Percentiles rank a stretch among this genome's conserved stretches.
Evolutionary conservation across 2,888 invertebrate species (phyloP).

Genomic region (Piscicola geometra): DNA sequence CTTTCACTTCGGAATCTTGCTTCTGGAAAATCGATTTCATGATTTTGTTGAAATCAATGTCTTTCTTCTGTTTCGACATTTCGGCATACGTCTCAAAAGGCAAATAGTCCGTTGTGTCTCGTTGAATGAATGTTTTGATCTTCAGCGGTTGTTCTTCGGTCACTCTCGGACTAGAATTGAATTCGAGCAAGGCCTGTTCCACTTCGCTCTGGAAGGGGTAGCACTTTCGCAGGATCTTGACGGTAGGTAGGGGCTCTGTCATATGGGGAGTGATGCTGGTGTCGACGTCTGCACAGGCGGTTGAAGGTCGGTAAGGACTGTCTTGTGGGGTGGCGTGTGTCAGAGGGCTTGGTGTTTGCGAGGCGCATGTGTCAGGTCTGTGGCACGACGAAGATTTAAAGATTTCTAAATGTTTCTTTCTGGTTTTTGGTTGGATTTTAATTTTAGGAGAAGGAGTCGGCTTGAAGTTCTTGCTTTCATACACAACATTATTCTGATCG

Average conservation of each 20-base stretch:
- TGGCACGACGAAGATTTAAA: neutral
- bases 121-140: neutral
- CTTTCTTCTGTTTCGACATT: neutral
- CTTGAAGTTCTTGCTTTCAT: neutral
- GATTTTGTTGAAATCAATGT: slow-evolving; percentile 21
- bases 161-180: neutral
- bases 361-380: neutral
- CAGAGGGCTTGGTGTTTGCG: neutral
- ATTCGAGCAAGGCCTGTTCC: neutral
- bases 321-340: neutral
- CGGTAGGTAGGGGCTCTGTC: neutral
- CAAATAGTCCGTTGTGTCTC: neutral
- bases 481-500: neutral
- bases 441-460: neutral
- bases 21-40: slow-evolving; percentile 26
- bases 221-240: neutral
- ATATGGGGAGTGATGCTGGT: too few species aligned
- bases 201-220: slow-evolving; percentile 2
- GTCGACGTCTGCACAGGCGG: neutral
- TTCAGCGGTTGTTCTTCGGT: neutral
- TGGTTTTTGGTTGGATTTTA: neutral
- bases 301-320: neutral
- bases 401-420: neutral
- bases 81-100: too few species aligned
- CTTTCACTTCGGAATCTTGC: slow-evolving; percentile 29